Percentiles rank a stretch among this genome's conserved stretches.
These are phyloP conservation scores for Myrmophylax atrothorax DNA, from an alignment of 2,113 vertebrate species.

Conservation along the genomic window DNA sequence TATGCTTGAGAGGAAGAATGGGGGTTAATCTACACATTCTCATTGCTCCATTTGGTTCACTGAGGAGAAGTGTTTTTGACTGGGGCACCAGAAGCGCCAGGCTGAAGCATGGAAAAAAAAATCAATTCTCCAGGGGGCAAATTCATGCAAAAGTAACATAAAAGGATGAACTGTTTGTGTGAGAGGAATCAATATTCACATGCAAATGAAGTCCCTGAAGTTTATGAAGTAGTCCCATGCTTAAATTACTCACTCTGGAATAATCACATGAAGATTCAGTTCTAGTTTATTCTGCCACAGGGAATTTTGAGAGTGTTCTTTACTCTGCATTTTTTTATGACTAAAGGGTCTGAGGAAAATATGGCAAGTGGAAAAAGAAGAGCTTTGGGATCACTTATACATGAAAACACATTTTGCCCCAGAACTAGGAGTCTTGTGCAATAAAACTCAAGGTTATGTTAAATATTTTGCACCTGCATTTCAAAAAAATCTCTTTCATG, in stretches of 20 bases:
- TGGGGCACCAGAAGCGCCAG: not conserved
- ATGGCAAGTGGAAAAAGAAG: not conserved
- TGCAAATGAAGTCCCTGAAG: constrained; percentile 61
- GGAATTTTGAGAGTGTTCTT: not conserved
- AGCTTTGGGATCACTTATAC: not conserved
- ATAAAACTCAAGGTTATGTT: not conserved
- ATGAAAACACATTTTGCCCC: not conserved
- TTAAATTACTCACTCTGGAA: constrained; percentile 42
- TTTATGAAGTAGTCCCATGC: constrained; percentile 60
- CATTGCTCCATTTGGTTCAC: constrained; percentile 35
- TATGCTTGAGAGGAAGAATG: constrained; percentile 33
- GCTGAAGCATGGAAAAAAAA: not conserved
- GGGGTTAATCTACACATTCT: constrained; percentile 12
- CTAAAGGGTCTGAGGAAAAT: not conserved
- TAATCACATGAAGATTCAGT: constrained; percentile 48
- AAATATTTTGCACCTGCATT: not conserved
- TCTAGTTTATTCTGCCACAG: constrained; percentile 41
- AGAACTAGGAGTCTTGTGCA: not conserved
- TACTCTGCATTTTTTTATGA: constrained; percentile 46
- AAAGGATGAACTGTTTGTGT: constrained; percentile 53
- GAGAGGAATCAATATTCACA: constrained; percentile 59
- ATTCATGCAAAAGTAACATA: constrained; percentile 41
- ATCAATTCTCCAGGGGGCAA: constrained; percentile 12
- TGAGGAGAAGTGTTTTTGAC: constrained; percentile 40
- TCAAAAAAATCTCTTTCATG: not conserved